Conservation (phyloP, 2,888 invertebrate species). For the Meandrusa payeni region DNA sequence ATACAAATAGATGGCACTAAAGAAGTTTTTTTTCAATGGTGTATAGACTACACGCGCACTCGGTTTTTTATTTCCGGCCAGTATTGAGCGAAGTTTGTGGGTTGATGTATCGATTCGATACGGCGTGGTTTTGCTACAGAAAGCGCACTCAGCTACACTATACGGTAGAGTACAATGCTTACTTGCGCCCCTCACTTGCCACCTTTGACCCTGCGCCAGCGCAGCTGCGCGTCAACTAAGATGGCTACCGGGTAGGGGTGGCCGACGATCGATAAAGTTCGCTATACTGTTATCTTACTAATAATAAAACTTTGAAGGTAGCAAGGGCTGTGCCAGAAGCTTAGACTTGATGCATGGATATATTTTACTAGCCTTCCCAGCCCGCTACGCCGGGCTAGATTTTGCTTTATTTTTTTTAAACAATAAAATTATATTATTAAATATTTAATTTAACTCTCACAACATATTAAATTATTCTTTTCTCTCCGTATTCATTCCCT, state of each 20-base stretch:
- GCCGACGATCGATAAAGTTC: constrained; percentile 62
- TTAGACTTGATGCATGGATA: neutral
- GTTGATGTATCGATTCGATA: constrained; percentile 45
- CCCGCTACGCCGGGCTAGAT: no score
- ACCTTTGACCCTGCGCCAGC: constrained; percentile 73
- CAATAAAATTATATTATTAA: no score
- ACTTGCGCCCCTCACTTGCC: constrained; percentile 50
- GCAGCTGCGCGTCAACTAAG: constrained; percentile 66
- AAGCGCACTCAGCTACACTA: constrained; percentile 56
- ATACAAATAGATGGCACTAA: no score
- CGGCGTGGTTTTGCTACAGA: constrained; percentile 57
- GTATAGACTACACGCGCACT: no score
- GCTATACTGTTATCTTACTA: constrained; percentile 22
- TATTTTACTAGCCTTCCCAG: no score
- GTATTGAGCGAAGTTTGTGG: neutral
- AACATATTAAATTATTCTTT: no score
- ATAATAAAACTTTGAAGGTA: constrained; percentile 21
- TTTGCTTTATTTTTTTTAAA: no score
- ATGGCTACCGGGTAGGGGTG: constrained; percentile 61
- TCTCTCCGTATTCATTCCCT: no score
- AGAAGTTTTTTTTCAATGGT: no score
- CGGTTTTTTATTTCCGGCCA: no score
- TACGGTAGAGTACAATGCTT: constrained; percentile 50
- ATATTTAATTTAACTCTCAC: no score
- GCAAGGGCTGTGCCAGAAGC: neutral